Conservation (phyloP, 2,888 invertebrate species). For the Nemapogon koenigi region DNA sequence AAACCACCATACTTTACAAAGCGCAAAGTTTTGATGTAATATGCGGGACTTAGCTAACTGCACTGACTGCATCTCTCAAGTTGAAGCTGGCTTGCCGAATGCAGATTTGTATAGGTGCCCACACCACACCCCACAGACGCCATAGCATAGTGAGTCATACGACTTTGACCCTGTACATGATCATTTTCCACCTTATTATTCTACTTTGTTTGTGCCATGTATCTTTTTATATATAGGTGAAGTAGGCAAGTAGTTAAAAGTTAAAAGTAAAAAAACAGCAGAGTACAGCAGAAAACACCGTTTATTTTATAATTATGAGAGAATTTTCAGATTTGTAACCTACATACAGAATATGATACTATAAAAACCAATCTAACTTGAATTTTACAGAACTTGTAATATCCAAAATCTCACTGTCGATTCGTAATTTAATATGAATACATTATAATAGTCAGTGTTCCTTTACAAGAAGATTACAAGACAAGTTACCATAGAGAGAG, state of each 20-base stretch:
- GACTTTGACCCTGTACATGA: too few relatives aligned
- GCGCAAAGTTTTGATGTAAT: too few relatives aligned
- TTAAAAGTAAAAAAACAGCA: constrained; percentile 21
- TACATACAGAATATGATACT: constrained; percentile 64
- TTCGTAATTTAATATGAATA: constrained; percentile 31
- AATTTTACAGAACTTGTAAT: constrained; percentile 42
- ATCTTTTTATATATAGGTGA: neutral
- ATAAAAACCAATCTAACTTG: constrained; percentile 62
- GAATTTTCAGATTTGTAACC: constrained; percentile 66
- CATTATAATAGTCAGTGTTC: constrained; percentile 37
- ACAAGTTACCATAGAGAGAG: constrained; percentile 39
- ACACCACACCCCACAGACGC: too few relatives aligned
- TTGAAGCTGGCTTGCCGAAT: too few relatives aligned
- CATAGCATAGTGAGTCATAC: too few relatives aligned
- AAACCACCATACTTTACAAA: too few relatives aligned
- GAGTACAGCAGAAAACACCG: constrained; percentile 65
- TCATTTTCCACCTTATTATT: too few relatives aligned
- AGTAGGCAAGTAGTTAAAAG: neutral
- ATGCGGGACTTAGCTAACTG: too few relatives aligned
- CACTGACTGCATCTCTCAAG: too few relatives aligned
- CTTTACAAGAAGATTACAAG: constrained; percentile 55
- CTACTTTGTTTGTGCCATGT: too few relatives aligned
- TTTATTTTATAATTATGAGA: constrained; percentile 68
- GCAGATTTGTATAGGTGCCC: too few relatives aligned
- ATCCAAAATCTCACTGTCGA: constrained; percentile 44